Conservation (phyloP, 2,113 vertebrate species). For the Malurus alboscapulatus region DNA sequence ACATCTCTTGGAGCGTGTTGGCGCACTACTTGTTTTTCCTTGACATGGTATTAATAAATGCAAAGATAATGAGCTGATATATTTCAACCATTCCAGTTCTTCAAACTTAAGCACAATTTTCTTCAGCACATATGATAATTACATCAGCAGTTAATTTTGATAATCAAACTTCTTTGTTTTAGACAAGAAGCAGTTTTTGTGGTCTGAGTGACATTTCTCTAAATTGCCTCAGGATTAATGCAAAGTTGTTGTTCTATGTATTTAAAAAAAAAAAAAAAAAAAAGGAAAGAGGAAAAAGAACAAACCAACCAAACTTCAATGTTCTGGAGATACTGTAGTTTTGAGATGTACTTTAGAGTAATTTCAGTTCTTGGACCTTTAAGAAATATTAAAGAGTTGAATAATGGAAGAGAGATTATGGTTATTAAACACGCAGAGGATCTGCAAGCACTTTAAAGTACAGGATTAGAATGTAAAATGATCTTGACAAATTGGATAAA, state of each 20-base stretch:
- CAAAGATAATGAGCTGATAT: not conserved
- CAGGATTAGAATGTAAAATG: slow-evolving; percentile 39
- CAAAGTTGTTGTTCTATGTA: not conserved
- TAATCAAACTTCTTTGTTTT: not conserved
- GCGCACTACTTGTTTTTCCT: not conserved
- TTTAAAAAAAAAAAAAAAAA: no score
- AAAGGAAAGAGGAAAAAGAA: no score
- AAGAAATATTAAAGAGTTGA: slow-evolving; percentile 31
- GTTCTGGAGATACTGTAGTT: not conserved
- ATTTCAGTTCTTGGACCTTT: not conserved
- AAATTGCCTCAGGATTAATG: not conserved
- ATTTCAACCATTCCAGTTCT: not conserved
- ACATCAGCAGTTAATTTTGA: not conserved
- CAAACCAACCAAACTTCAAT: no score
- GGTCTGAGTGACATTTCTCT: not conserved
- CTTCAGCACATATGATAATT: not conserved
- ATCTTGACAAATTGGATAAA: slow-evolving; percentile 54
- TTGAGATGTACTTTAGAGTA: not conserved
- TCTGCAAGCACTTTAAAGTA: slow-evolving; percentile 15
- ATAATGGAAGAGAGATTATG: slow-evolving; percentile 43
- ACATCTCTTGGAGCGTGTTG: rapidly evolving
- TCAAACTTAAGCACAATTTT: not conserved
- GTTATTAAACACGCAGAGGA: slow-evolving; percentile 18
- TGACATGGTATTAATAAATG: not conserved
- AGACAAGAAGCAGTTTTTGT: not conserved